These are phyloP conservation scores for Trissolcus basalis DNA, from an alignment of 1,140 invertebrate genomes.

Conservation along the genomic window DNA sequence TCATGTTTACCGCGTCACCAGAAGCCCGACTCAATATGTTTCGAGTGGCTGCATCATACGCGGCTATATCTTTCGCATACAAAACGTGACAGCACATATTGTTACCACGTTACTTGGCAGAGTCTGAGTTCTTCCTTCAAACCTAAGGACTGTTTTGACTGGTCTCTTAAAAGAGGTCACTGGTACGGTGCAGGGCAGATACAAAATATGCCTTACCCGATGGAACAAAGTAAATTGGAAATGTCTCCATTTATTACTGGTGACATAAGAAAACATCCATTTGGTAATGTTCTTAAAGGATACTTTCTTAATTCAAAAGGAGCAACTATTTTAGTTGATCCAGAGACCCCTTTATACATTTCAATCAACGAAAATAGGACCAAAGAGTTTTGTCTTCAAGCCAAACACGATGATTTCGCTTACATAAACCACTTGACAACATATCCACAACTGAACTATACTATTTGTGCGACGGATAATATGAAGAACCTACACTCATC, in stretches of 20 bases:
- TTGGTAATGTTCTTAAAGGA: slow-evolving; percentile 85
- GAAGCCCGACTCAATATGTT: slow-evolving; percentile 79
- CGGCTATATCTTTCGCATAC: slow-evolving; percentile 83
- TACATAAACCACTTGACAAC: slow-evolving; percentile 82
- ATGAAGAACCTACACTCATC: slow-evolving; percentile 85
- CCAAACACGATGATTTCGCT: slow-evolving; percentile 85
- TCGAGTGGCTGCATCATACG: slow-evolving; percentile 87
- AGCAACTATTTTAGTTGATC: slow-evolving; percentile 85
- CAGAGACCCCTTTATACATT: slow-evolving; percentile 86
- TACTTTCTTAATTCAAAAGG: slow-evolving; percentile 92
- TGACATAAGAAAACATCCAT: slow-evolving; percentile 84
- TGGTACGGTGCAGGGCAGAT: slow-evolving; percentile 91
- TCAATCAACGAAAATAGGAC: slow-evolving; percentile 80
- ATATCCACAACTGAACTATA: slow-evolving; percentile 85
- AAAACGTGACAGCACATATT: slow-evolving; percentile 79
- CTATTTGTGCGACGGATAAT: slow-evolving; percentile 87
- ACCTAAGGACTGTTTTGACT: slow-evolving; percentile 90
- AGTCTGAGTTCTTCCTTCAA: slow-evolving; percentile 79
- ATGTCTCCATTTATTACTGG: slow-evolving; percentile 89
- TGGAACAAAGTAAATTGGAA: slow-evolving; percentile 83
- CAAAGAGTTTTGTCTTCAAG: slow-evolving; percentile 84
- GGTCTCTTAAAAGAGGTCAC: slow-evolving; percentile 80
- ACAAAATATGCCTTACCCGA: slow-evolving; percentile 85
- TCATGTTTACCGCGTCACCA: slow-evolving; percentile 82
- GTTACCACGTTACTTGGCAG: slow-evolving; percentile 90